Conservation (phyloP, 2,888 invertebrate genomes). For the Oegoconia quadripuncta region DNA sequence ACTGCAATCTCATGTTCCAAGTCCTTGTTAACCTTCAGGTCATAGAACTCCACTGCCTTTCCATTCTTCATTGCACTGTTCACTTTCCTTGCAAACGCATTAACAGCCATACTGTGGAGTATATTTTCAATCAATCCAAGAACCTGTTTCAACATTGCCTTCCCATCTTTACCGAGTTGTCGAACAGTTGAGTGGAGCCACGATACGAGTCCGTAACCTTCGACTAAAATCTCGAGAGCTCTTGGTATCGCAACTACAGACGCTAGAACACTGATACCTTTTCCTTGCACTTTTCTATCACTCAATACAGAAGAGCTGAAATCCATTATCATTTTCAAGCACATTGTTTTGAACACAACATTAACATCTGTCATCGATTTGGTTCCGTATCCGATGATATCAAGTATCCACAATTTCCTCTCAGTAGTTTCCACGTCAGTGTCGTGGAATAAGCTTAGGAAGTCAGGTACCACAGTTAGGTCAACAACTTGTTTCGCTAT, state of each 20-base stretch:
- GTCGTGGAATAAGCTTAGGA: constrained; percentile 90
- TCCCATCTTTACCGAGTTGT: constrained; percentile 45
- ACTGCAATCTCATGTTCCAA: constrained; percentile 54
- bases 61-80: constrained; percentile 32
- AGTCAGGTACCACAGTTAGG: constrained; percentile 90
- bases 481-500: constrained; percentile 88
- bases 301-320: constrained; percentile 82
- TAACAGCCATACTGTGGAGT: constrained; percentile 47
- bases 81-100: constrained; percentile 42
- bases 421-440: constrained; percentile 83
- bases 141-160: constrained; percentile 36
- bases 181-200: constrained; percentile 79
- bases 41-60: constrained; percentile 32
- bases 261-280: constrained; percentile 82
- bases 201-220: constrained; percentile 83
- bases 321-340: constrained; percentile 87
- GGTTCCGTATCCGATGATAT: constrained; percentile 87
- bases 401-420: constrained; percentile 88
- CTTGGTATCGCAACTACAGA: constrained; percentile 81
- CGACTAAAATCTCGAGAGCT: constrained; percentile 82
- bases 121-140: constrained; percentile 45
- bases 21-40: constrained; percentile 57
- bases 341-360: constrained; percentile 84
- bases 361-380: constrained; percentile 86
- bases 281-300: constrained; percentile 80